Conservation (phyloP, 2,797 vertebrate genomes). For the Eulemur rubriventer region DNA sequence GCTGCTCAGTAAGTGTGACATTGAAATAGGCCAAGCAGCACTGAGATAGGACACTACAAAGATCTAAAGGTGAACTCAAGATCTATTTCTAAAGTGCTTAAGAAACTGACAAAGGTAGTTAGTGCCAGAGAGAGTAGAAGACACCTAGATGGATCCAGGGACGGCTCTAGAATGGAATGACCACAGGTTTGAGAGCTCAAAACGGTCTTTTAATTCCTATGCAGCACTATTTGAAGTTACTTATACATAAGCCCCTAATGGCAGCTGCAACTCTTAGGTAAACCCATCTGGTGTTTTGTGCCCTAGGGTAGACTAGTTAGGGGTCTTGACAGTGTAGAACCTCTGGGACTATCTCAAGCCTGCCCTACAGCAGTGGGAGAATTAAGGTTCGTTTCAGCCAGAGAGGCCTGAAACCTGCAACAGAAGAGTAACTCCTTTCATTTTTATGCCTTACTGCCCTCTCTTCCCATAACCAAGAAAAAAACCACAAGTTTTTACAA, state of each 20-base stretch:
- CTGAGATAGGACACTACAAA: not conserved
- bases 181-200: not conserved
- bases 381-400: not conserved
- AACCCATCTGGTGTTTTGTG: not conserved
- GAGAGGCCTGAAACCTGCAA: not conserved
- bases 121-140: not conserved
- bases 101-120: not conserved
- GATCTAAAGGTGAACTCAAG: not conserved
- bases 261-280: not conserved
- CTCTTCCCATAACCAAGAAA: not conserved
- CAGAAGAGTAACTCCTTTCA: not conserved
- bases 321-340: not conserved
- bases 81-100: not conserved
- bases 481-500: not conserved
- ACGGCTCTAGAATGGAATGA: not conserved
- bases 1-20: not conserved
- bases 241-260: too few species aligned
- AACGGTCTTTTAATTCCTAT: not conserved
- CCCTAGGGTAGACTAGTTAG: not conserved
- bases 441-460: not conserved
- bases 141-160: not conserved
- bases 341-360: not conserved
- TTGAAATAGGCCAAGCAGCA: not conserved
- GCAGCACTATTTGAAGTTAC: not conserved
- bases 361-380: accelerated